phyloP scores from a whole-genome alignment of 2,797 vertebrate genomes.

The Pampus argenteus region DNA sequence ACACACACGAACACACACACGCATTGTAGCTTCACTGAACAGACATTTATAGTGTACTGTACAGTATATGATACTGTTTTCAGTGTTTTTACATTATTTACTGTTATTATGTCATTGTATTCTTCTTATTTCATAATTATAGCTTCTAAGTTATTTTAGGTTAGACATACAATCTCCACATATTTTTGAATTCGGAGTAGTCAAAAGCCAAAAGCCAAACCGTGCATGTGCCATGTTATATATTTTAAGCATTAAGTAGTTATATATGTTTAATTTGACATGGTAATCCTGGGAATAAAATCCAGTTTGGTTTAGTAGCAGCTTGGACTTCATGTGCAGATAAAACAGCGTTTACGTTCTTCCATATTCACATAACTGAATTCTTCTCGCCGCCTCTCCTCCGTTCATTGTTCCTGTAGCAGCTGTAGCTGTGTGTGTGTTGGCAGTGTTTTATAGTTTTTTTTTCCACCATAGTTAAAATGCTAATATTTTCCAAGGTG shows the following conservation, averaged over 20 bases:
- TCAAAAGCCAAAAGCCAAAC: neutral
- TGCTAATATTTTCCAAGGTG: constrained; percentile 73
- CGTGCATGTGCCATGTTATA: neutral
- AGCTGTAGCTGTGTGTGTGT: too few relatives aligned
- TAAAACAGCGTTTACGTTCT: neutral
- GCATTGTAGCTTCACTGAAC: neutral
- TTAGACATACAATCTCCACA: neutral
- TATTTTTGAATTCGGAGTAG: neutral
- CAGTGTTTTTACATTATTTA: neutral
- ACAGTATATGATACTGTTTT: too few relatives aligned
- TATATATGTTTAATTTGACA: constrained; percentile 2
- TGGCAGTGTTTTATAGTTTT: constrained; percentile 39
- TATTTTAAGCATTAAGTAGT: neutral
- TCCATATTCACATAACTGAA: neutral
- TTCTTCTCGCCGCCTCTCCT: neutral
- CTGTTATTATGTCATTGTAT: neutral
- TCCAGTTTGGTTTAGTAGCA: neutral
- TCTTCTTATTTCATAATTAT: neutral
- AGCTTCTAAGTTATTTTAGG: neutral
- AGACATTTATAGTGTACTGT: neutral
- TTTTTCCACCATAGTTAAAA: constrained; percentile 49
- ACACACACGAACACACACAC: neutral
- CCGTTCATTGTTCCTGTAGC: constrained; percentile 31
- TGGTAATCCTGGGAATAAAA: neutral
- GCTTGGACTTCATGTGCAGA: neutral